A percentile compares a stretch with the other conserved stretches of the same genome.
Conservation (phyloP, 37 sponge, comb jelly and placozoan species). For the Amphimedon queenslandica region DNA sequence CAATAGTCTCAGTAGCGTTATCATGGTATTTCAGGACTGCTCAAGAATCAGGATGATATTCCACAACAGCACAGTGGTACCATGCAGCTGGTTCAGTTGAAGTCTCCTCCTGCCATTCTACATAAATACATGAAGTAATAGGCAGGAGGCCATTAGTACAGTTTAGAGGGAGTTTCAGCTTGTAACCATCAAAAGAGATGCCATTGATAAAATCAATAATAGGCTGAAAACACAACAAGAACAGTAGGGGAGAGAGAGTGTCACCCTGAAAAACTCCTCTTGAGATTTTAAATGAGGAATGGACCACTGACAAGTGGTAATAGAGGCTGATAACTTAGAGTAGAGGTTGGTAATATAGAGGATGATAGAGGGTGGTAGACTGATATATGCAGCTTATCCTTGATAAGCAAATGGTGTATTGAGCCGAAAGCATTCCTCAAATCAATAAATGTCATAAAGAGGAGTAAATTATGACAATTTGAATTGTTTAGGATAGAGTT, state of each 20-base stretch:
- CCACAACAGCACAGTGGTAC: neutral
- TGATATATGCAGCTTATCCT: slow-evolving; percentile 1
- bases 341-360: too few species aligned
- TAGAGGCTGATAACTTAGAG: too few species aligned
- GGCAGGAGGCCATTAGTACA: neutral
- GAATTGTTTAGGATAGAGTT: neutral
- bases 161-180: too few species aligned
- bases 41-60: neutral
- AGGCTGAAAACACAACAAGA: too few species aligned
- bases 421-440: slow-evolving; percentile 1
- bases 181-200: neutral
- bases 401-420: neutral
- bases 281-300: slow-evolving; percentile 13
- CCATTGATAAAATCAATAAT: too few species aligned
- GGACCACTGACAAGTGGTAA: slow-evolving; percentile 8
- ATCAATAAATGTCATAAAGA: neutral
- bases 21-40: neutral
- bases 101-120: neutral
- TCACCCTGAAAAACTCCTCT: neutral
- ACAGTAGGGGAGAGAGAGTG: neutral
- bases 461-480: neutral
- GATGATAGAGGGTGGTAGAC: neutral
- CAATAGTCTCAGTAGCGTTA: neutral
- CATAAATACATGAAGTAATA: neutral
- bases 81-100: neutral